A percentile compares a stretch with the other conserved stretches of the same genome.
Conservation (phyloP, 2,888 invertebrate genomes). For the Ennomos quercinarius region DNA sequence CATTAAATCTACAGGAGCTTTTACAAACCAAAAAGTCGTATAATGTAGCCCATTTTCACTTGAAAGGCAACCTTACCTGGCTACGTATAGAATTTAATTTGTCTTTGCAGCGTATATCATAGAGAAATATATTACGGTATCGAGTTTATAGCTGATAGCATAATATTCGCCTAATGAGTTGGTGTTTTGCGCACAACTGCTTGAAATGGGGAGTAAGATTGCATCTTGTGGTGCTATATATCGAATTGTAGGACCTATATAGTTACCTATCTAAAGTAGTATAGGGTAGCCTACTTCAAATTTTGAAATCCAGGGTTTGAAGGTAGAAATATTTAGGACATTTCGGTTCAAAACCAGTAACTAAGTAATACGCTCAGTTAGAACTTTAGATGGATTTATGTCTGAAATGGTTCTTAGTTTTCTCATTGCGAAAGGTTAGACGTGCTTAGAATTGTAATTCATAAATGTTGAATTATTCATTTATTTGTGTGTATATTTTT, state of each 20-base stretch:
- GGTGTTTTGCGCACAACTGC: constrained; percentile 41
- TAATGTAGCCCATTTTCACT: neutral
- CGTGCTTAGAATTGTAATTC: too few relatives aligned
- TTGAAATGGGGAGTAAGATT: constrained; percentile 35
- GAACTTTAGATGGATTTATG: neutral
- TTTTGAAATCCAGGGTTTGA: too few relatives aligned
- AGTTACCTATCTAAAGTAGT: too few relatives aligned
- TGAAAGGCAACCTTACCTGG: constrained; percentile 4
- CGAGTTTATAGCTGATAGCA: constrained; percentile 42
- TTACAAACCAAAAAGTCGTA: constrained; percentile 18
- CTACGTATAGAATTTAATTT: constrained; percentile 1
- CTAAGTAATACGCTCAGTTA: neutral
- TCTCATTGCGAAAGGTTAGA: constrained; percentile 8
- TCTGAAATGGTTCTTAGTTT: constrained; percentile 12
- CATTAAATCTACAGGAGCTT: constrained; percentile 36
- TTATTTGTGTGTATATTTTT: too few relatives aligned
- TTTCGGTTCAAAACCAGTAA: too few relatives aligned
- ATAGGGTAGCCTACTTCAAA: too few relatives aligned
- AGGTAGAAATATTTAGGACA: too few relatives aligned
- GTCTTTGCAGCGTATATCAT: neutral
- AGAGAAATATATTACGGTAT: constrained; percentile 38
- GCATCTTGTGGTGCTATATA: constrained; percentile 28
- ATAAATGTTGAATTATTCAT: too few relatives aligned
- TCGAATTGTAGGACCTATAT: too few relatives aligned
- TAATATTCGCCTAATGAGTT: constrained; percentile 48